Evolutionary conservation across 2,888 invertebrate species (phyloP).

Genomic region (Drosophila planitibia): DNA sequence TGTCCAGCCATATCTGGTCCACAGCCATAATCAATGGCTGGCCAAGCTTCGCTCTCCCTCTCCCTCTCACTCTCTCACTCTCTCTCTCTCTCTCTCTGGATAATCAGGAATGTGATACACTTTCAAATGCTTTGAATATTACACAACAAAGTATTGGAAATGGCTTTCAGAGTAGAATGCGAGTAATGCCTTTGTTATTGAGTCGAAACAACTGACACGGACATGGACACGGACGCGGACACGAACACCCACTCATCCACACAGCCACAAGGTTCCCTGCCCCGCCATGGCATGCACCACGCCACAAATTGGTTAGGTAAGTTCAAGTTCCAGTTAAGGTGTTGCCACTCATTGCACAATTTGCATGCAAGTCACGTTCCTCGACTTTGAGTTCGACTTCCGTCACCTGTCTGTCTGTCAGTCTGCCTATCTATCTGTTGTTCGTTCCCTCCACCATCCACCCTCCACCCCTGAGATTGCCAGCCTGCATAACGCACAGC

Average conservation of each 20-base stretch:
- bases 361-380: slow-evolving; percentile 73
- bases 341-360: slow-evolving; percentile 57
- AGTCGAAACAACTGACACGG: slow-evolving; percentile 42
- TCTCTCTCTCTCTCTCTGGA: neutral
- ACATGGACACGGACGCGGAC: slow-evolving; percentile 10
- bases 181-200: slow-evolving; percentile 48
- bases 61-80: neutral
- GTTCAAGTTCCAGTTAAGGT: slow-evolving; percentile 48
- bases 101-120: neutral
- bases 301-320: slow-evolving; percentile 22
- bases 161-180: slow-evolving; percentile 28
- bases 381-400: slow-evolving; percentile 43
- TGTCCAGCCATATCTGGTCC: neutral
- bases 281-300: neutral
- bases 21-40: neutral
- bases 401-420: slow-evolving; percentile 34
- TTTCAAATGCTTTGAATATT: neutral
- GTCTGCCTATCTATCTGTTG: neutral
- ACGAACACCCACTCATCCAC: slow-evolving; percentile 1
- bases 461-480: too few relatives aligned
- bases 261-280: neutral
- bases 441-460: neutral
- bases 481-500: slow-evolving; percentile 6
- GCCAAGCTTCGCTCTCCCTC: neutral
- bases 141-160: neutral